phyloP scores from a whole-genome alignment of 2,113 vertebrate species.

The Bungarus multicinctus region DNA sequence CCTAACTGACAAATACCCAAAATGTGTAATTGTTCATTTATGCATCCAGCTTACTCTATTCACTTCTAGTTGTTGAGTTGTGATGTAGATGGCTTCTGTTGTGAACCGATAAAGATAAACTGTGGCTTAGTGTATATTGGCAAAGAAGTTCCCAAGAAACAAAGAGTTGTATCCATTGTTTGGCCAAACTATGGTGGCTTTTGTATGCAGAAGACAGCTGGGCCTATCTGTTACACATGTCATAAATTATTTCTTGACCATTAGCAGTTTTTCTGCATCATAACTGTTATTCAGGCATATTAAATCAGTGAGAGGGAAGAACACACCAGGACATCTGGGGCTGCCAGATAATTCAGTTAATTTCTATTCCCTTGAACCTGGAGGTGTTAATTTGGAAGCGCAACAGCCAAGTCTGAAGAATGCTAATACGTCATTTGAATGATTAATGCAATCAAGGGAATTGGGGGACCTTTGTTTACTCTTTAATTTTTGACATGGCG shows the following conservation, averaged over 20 bases:
- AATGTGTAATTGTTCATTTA: background rate
- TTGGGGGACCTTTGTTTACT: slow-evolving; percentile 89
- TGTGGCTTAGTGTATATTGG: rapidly evolving
- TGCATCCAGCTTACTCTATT: too few relatives aligned
- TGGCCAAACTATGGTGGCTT: slow-evolving; percentile 55
- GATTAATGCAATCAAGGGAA: slow-evolving; percentile 93
- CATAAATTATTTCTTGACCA: slow-evolving; percentile 89
- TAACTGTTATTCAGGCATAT: slow-evolving; percentile 85
- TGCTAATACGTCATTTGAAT: slow-evolving; percentile 95
- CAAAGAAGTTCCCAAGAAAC: slow-evolving; percentile 36
- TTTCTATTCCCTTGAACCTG: slow-evolving; percentile 96
- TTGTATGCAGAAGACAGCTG: slow-evolving; percentile 42
- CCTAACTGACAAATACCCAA: background rate
- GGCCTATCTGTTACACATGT: slow-evolving; percentile 73
- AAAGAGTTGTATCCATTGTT: slow-evolving; percentile 15
- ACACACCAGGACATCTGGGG: slow-evolving; percentile 88
- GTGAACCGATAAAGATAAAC: background rate
- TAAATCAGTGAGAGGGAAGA: slow-evolving; percentile 82
- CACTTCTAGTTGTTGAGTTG: background rate
- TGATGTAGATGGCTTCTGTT: background rate
- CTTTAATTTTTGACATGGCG: slow-evolving; percentile 86
- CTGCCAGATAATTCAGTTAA: slow-evolving; percentile 95
- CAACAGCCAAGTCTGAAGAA: slow-evolving; percentile 90
- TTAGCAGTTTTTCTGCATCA: slow-evolving; percentile 84
- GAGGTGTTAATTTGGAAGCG: slow-evolving; percentile 95